A percentile compares a stretch with the other conserved stretches of the same genome.
These are phyloP conservation scores for Caenorhabditis brenneri DNA, from an alignment of 1,140 invertebrate species.

Conservation along the genomic window DNA sequence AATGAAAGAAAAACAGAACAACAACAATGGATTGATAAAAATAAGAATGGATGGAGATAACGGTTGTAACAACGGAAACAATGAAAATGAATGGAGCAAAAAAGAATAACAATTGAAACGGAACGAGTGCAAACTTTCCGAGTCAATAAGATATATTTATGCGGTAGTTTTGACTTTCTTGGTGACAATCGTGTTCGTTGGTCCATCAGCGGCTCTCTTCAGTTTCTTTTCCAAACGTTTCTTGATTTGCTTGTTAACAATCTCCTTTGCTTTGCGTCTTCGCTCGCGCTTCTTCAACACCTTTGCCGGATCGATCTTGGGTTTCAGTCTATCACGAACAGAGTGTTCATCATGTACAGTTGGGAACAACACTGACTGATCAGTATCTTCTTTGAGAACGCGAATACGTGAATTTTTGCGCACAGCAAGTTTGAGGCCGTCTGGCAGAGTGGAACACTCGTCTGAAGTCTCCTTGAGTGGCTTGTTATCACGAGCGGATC, in stretches of 20 bases:
- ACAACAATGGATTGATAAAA: background rate
- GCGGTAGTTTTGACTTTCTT: background rate
- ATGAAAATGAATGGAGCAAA: background rate
- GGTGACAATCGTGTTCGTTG: background rate
- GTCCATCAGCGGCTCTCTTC: conserved; percentile 9
- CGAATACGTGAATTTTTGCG: conserved; percentile 53
- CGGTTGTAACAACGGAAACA: background rate
- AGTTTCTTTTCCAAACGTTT: background rate
- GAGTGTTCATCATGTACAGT: conserved; percentile 53
- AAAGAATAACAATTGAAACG: background rate
- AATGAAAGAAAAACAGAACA: background rate
- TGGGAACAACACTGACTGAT: conserved; percentile 50
- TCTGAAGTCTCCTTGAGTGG: conserved; percentile 28
- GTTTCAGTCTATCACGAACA: conserved; percentile 48
- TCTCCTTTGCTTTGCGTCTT: conserved; percentile 8
- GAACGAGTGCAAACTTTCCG: too few relatives aligned
- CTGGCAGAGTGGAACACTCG: conserved; percentile 55
- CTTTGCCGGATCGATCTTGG: conserved; percentile 50
- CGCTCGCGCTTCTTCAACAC: conserved; percentile 17
- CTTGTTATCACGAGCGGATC: background rate
- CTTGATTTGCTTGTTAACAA: conserved; percentile 26
- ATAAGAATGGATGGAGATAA: background rate
- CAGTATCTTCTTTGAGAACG: conserved; percentile 49
- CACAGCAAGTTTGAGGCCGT: conserved; percentile 51
- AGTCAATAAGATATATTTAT: background rate